Percentiles rank a stretch among this genome's conserved stretches.
These are phyloP conservation scores for Eristalis tenax DNA, from an alignment of 2,888 invertebrate genomes.

Conservation along the genomic window DNA sequence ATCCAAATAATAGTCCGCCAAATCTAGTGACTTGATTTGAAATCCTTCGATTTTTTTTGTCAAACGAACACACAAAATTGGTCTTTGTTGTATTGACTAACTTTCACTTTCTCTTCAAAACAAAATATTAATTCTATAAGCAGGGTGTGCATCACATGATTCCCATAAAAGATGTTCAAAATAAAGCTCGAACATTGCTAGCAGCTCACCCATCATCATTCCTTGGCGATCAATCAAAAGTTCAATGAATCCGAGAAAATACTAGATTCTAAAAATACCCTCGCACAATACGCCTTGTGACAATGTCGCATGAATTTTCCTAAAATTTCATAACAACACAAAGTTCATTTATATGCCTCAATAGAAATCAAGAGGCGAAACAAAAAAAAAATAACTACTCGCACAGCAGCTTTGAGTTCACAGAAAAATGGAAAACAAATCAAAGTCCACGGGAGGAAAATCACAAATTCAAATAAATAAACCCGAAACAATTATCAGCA, in stretches of 20 bases:
- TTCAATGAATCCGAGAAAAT: slow-evolving; percentile 25
- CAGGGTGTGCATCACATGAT: not conserved
- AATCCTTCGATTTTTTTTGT: no score
- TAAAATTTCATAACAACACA: slow-evolving; percentile 35
- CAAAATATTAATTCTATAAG: no score
- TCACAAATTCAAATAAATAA: slow-evolving; percentile 29
- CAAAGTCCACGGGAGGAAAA: slow-evolving; percentile 46
- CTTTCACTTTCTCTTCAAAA: no score
- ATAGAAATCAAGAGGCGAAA: slow-evolving; percentile 14
- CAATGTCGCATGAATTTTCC: slow-evolving; percentile 7
- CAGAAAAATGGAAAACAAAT: slow-evolving; percentile 43
- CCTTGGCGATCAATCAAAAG: not conserved
- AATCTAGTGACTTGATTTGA: no score
- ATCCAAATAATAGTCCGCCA: no score
- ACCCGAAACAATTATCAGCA: slow-evolving; percentile 23
- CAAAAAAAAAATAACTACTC: slow-evolving; percentile 11
- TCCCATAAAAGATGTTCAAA: not conserved
- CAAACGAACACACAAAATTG: no score
- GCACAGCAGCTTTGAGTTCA: slow-evolving; percentile 1
- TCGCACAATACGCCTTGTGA: slow-evolving; percentile 16
- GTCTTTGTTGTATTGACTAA: no score
- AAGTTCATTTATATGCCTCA: slow-evolving; percentile 44
- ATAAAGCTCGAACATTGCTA: not conserved
- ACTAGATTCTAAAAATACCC: slow-evolving; percentile 32
- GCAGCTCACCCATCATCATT: not conserved